A percentile compares a stretch with the other conserved stretches of the same genome.
Evolutionary conservation across 2,113 vertebrate genomes (phyloP).

Genomic region (Clarias gariepinus): DNA sequence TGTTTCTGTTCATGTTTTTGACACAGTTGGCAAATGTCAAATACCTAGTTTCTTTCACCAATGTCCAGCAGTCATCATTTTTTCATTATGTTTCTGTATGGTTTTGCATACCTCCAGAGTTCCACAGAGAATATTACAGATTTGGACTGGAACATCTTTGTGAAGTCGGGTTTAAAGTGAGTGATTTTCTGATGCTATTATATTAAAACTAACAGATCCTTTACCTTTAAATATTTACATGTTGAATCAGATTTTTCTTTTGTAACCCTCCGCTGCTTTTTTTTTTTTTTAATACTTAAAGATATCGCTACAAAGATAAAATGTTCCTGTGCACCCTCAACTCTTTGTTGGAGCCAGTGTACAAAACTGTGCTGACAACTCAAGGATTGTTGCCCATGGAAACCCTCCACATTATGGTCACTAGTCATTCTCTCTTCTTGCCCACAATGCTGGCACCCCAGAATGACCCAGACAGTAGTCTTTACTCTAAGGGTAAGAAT

Average conservation of each 20-base stretch:
- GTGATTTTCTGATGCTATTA: conserved; percentile 29
- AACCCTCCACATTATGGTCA: conserved; percentile 85
- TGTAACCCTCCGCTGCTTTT: neutral
- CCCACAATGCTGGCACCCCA: conserved; percentile 76
- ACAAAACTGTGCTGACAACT: conserved; percentile 56
- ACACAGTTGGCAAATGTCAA: neutral
- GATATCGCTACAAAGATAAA: conserved; percentile 82
- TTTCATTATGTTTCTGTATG: too few relatives aligned
- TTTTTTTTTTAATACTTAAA: conserved; percentile 48
- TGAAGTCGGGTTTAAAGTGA: conserved; percentile 86
- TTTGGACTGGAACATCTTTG: conserved; percentile 83
- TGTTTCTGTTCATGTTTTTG: neutral
- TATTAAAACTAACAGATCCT: neutral
- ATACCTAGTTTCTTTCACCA: neutral
- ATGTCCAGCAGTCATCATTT: neutral
- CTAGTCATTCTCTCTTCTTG: conserved; percentile 90
- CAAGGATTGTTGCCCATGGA: conserved; percentile 72
- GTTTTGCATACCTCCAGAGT: conserved; percentile 69
- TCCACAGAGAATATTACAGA: conserved; percentile 70
- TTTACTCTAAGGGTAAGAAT: conserved; percentile 76
- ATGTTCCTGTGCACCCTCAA: conserved; percentile 76
- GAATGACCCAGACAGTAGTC: conserved; percentile 57
- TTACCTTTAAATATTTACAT: neutral
- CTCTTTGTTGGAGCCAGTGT: conserved; percentile 70
- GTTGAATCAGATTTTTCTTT: neutral